Percentiles rank a stretch among this genome's conserved stretches.
Conservation (phyloP, 2,797 vertebrate genomes). For the Darevskia nairensis region DNA sequence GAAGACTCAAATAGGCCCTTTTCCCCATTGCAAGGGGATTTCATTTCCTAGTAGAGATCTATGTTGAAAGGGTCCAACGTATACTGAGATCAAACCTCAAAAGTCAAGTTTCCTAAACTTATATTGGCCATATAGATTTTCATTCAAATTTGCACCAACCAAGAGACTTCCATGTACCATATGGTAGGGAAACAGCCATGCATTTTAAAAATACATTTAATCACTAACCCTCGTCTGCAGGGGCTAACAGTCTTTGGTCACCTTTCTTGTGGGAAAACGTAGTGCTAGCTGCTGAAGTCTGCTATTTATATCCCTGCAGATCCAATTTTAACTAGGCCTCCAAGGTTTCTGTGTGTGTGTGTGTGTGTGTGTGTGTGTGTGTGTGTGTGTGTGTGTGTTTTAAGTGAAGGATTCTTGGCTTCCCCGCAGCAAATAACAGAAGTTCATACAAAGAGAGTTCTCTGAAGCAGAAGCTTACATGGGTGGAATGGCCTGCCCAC, state of each 20-base stretch:
- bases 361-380: too few relatives aligned
- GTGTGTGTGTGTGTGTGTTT: background rate
- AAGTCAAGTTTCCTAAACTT: background rate
- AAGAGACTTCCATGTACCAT: background rate
- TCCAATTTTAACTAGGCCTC: constrained; percentile 44
- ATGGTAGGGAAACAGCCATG: background rate
- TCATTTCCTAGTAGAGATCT: background rate
- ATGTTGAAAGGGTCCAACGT: background rate
- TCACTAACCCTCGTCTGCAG: constrained; percentile 34
- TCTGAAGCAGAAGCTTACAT: background rate
- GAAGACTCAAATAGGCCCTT: background rate
- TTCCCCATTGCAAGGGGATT: background rate
- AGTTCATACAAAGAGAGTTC: constrained; percentile 1
- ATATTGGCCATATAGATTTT: background rate
- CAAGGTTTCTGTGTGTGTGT: background rate
- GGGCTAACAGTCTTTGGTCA: constrained; percentile 62
- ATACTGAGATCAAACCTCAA: background rate
- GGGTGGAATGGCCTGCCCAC: constrained; percentile 24
- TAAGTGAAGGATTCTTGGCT: background rate
- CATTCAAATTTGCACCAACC: background rate
- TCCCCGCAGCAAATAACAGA: background rate
- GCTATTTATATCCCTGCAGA: constrained; percentile 68
- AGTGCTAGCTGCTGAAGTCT: constrained; percentile 57
- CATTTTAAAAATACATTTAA: background rate
- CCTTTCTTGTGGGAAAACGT: constrained; percentile 70